Evolutionary conservation across 2,888 invertebrate genomes (phyloP), one percentile per base, ranked within the genome.

Genomic region (Conus canariensis): DNA sequence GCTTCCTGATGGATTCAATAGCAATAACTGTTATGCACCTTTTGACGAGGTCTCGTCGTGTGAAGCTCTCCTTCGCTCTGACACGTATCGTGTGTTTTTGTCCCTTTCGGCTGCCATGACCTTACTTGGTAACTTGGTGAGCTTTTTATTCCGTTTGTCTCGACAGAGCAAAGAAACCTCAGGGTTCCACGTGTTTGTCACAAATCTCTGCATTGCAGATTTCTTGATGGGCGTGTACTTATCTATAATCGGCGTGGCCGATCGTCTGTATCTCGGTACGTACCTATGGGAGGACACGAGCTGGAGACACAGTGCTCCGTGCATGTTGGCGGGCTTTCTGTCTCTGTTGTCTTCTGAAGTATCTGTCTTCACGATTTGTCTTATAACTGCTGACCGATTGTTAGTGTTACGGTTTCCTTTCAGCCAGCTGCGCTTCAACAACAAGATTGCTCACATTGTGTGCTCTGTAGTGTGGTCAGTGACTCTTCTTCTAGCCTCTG

Each of bases 141-240:
- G 30, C 5, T 86, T 86, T 12, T 25, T 64, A 10, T 86, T 64
- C 58, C 86, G 86, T 9, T 60, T 64, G 64, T 14, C n/a, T 86
- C 86, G 14, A 9, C n/a, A 30, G 3, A 30, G 19, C 30, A 64
- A 60, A 5, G 19, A 58, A 30, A 30, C 16, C 9, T 86, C 67
- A 0, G 86, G 86, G 60, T 86, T 86, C 25, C 64, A 67, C n/a
- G 64, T 25, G 10, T 86, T 86, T 25, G 86, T 86, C 12, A n/a
- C 67, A 5, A 60, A 86, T 67, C 64, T 86, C 19, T 64, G 45
- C 86, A 60, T 86, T 19, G 60, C 86, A 8, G 86, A 86, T 25
- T 86, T 86, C n/a, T 10, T 86, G 30, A 86, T 86, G 86, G 86
- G 86, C 3, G 86, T 86, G 64, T 86, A 86, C 86, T 64, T 86